phyloP scores from a whole-genome alignment of 2,797 vertebrate species.

The Thamnophis elegans region DNA sequence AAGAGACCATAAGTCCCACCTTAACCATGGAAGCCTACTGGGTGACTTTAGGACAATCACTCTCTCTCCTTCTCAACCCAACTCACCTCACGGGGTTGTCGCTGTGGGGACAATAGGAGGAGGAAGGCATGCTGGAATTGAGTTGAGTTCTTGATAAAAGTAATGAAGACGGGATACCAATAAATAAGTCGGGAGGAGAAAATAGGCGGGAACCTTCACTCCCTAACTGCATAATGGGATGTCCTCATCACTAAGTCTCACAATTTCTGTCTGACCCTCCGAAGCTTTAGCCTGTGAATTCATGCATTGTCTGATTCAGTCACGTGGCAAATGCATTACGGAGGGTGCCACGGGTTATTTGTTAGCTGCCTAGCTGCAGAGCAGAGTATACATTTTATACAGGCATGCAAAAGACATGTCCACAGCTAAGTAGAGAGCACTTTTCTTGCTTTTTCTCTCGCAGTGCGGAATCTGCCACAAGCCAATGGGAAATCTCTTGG shows the following conservation, averaged over 20 bases:
- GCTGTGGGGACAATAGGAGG: background rate
- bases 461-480: conserved; percentile 88
- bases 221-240: background rate
- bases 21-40: background rate
- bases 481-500: conserved; percentile 90
- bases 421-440: background rate
- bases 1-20: background rate
- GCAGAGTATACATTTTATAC: background rate
- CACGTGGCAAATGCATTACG: background rate
- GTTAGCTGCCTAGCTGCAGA: background rate
- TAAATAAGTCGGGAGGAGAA: background rate
- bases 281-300: background rate
- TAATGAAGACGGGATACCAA: background rate
- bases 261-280: background rate
- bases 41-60: background rate
- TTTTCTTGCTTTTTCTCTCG: conserved; percentile 34
- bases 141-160: background rate
- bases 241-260: background rate
- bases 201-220: background rate
- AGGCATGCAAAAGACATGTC: background rate
- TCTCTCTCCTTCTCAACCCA: background rate
- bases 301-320: background rate
- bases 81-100: background rate
- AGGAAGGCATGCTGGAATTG: background rate
- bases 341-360: background rate